Percentiles rank a stretch among this genome's conserved stretches.
phyloP scores from a whole-genome alignment of 2,113 vertebrate genomes.

The Stictonetta naevosa region DNA sequence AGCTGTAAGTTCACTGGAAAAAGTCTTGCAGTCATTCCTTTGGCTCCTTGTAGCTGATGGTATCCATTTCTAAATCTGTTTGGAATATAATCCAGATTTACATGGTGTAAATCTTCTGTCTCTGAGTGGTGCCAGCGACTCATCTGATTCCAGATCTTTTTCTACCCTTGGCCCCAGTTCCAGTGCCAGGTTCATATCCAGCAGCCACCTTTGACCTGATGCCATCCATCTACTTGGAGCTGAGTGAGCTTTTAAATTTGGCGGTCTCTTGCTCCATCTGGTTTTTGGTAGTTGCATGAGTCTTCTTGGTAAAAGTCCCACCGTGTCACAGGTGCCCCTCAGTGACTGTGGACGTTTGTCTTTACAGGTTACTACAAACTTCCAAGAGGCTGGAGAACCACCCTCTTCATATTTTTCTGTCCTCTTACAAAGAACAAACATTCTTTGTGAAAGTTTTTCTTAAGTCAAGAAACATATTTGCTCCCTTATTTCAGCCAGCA shows the following conservation, averaged over 20 bases:
- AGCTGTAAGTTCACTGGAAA: background rate
- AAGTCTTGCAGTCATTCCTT: background rate
- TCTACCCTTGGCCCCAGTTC: background rate
- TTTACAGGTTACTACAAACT: background rate
- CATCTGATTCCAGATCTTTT: background rate
- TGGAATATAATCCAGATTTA: background rate
- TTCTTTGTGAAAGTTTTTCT: background rate
- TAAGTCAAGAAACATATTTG: accelerated
- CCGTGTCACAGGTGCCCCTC: background rate
- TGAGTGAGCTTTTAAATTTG: background rate
- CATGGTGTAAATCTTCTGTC: background rate
- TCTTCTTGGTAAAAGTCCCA: background rate
- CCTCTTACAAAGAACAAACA: background rate
- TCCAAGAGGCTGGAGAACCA: background rate
- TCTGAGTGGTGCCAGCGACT: background rate
- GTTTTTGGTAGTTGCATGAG: background rate
- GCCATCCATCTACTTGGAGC: background rate
- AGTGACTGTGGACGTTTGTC: background rate
- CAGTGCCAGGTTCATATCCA: background rate
- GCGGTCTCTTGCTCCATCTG: background rate
- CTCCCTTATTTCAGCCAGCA: background rate
- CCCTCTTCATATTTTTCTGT: background rate
- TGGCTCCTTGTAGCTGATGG: background rate
- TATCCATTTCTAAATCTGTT: background rate
- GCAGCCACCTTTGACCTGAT: background rate